phyloP scores from a whole-genome alignment of 2,888 invertebrate species.

The Diaperis boleti region DNA sequence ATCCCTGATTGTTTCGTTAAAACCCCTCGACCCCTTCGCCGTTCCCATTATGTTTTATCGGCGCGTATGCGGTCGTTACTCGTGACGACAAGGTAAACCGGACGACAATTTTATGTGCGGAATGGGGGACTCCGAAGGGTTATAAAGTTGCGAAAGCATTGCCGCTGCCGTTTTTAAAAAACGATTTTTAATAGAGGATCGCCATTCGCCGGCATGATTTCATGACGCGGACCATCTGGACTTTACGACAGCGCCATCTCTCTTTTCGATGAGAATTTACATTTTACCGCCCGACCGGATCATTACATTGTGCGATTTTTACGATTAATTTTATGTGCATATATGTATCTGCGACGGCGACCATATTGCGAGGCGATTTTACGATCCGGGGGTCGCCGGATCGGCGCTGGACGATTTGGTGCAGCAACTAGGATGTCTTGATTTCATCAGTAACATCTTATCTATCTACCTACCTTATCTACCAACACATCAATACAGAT shows the following conservation, averaged over 20 bases:
- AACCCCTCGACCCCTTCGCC: slow-evolving; percentile 14
- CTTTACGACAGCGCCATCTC: slow-evolving; percentile 45
- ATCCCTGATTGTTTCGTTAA: slow-evolving; percentile 32
- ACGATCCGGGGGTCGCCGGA: slow-evolving; percentile 5
- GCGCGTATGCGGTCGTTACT: slow-evolving; percentile 46
- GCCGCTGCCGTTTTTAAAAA: slow-evolving; percentile 45
- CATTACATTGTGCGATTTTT: slow-evolving; percentile 42
- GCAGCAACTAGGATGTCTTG: no score
- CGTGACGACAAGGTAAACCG: slow-evolving; percentile 41
- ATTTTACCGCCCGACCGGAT: slow-evolving; percentile 40
- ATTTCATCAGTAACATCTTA: no score
- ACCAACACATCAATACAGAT: no score
- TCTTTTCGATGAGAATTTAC: slow-evolving; percentile 33
- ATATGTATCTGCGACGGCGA: slow-evolving; percentile 27
- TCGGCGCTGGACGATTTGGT: no score
- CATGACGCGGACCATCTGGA: slow-evolving; percentile 48
- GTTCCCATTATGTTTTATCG: slow-evolving; percentile 46
- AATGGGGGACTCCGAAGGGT: slow-evolving; percentile 51
- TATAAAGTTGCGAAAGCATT: slow-evolving; percentile 53
- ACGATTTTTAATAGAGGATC: slow-evolving; percentile 51
- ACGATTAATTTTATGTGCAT: slow-evolving; percentile 37
- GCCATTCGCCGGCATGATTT: slow-evolving; percentile 44
- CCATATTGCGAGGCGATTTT: slow-evolving; percentile 30
- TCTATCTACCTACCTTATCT: no score
- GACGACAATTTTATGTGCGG: slow-evolving; percentile 55